Conservation (phyloP, 2,113 vertebrate species). For the Lonchura striata region DNA sequence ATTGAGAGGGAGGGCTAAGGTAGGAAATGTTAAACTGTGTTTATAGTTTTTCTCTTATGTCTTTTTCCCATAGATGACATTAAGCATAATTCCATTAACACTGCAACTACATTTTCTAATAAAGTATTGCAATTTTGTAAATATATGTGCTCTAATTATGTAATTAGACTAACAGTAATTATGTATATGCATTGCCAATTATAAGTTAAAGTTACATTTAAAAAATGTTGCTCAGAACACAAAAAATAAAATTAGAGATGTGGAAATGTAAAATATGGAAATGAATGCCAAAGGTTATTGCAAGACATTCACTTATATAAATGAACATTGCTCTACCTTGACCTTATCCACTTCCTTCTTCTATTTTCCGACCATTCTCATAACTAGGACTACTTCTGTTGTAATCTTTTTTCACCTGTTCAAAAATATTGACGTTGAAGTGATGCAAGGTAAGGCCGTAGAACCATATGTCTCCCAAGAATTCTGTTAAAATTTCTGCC, state of each 20-base stretch:
- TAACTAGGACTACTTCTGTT: not conserved
- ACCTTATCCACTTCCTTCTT: not conserved
- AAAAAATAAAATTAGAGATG: not conserved
- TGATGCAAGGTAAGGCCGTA: not conserved
- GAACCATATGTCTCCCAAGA: not conserved
- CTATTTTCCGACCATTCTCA: not conserved
- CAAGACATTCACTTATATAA: not conserved
- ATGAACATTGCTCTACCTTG: not conserved
- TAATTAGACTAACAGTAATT: slow-evolving; percentile 34
- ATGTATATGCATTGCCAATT: slow-evolving; percentile 3
- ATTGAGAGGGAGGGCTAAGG: not conserved
- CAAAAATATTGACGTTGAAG: not conserved
- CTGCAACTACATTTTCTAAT: not conserved
- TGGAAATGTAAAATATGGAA: slow-evolving; percentile 9
- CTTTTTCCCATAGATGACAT: not conserved
- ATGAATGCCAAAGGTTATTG: not conserved
- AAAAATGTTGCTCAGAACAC: not conserved
- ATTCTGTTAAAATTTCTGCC: not conserved
- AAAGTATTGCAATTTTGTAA: slow-evolving; percentile 43
- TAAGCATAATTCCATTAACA: slow-evolving; percentile 16
- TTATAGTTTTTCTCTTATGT: not conserved
- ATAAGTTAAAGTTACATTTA: not conserved
- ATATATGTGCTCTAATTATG: slow-evolving; percentile 19
- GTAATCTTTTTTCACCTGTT: not conserved
- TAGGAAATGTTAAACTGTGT: not conserved